phyloP scores from a whole-genome alignment of 1,140 invertebrate genomes.

The Diuraphis noxia region DNA sequence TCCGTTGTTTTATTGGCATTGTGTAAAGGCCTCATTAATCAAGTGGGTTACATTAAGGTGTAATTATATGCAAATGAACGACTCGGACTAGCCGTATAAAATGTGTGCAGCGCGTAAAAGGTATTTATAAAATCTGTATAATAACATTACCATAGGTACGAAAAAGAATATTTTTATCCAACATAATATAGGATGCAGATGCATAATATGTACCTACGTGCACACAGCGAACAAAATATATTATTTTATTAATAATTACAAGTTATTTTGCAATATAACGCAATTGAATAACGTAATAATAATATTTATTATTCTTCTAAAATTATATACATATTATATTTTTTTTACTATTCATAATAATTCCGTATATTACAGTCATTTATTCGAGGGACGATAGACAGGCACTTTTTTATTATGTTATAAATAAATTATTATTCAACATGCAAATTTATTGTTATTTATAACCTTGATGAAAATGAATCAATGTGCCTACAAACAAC shows the following conservation, averaged over 20 bases:
- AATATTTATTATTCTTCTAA: neutral
- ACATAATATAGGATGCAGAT: neutral
- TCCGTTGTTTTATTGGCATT: conserved; percentile 11
- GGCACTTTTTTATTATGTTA: neutral
- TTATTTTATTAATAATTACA: neutral
- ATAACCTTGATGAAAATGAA: neutral
- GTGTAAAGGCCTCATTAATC: conserved; percentile 1
- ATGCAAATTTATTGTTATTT: conserved; percentile 11
- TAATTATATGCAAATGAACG: conserved; percentile 5
- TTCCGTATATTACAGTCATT: neutral
- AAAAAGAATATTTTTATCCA: neutral
- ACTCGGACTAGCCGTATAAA: neutral
- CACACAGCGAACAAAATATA: neutral
- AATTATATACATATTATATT: neutral
- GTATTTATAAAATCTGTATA: neutral
- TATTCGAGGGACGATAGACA: neutral
- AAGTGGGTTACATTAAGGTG: neutral
- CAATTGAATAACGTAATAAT: neutral
- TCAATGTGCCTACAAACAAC: neutral
- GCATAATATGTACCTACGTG: neutral
- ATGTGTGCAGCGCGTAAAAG: neutral
- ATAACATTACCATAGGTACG: neutral
- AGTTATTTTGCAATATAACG: neutral
- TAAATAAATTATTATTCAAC: neutral
- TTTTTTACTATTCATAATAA: conserved; percentile 3